Conservation (phyloP, 2,113 vertebrate species). For the Bostrychus sinensis region DNA sequence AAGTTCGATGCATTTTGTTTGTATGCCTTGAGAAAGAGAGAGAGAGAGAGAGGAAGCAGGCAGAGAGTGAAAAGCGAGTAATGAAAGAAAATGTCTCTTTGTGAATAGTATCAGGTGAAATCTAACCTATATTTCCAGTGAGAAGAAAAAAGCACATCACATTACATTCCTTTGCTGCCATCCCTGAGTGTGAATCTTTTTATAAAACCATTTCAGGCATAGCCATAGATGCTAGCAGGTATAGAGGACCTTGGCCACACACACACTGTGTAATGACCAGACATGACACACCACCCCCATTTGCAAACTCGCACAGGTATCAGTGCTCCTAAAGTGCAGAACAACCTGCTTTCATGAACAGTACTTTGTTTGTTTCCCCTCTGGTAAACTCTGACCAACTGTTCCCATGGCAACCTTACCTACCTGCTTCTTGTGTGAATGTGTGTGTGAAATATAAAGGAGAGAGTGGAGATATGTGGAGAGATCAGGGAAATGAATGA, state of each 20-base stretch:
- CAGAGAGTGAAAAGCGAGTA: constrained; percentile 9
- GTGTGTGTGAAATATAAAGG: constrained; percentile 37
- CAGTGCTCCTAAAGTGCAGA: constrained; percentile 50
- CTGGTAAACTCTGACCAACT: constrained; percentile 80
- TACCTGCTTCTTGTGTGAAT: constrained; percentile 59
- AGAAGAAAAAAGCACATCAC: constrained; percentile 9
- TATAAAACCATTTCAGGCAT: neutral
- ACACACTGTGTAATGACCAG: constrained; percentile 19
- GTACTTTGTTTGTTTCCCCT: constrained; percentile 83
- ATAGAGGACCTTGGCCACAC: constrained; percentile 12
- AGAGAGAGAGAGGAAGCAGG: constrained; percentile 9
- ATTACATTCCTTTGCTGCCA: constrained; percentile 5
- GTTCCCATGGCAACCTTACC: constrained; percentile 82
- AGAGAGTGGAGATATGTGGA: constrained; percentile 19
- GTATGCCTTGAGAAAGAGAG: constrained; percentile 8
- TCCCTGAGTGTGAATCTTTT: constrained; percentile 10
- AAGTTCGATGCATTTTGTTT: constrained; percentile 51
- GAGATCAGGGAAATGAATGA: constrained; percentile 1
- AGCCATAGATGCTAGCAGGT: constrained; percentile 9
- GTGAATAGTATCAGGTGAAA: constrained; percentile 23
- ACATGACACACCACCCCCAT: constrained; percentile 26
- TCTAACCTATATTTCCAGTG: constrained; percentile 26
- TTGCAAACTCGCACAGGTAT: constrained; percentile 35
- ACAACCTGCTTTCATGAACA: constrained; percentile 74
- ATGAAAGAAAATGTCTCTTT: constrained; percentile 38